Evolutionary conservation across 1,140 invertebrate species (phyloP).

Genomic region (Diuraphis noxia): DNA sequence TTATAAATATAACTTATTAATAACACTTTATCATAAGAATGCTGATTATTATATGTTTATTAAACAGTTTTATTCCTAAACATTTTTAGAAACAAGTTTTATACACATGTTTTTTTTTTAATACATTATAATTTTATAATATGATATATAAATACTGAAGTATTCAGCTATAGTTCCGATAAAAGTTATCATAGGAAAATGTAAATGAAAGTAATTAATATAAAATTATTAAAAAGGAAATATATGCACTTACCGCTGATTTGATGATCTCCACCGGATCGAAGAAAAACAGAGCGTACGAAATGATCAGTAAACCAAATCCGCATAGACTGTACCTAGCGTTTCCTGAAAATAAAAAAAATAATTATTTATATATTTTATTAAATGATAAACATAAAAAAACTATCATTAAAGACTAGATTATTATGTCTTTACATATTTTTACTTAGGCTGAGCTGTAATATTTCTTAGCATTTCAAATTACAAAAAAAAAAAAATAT

Average conservation of each 20-base stretch:
- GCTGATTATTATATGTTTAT: neutral
- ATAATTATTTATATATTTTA: neutral
- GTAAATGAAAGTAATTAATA: neutral
- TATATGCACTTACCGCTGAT: neutral
- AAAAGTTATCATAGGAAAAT: no score
- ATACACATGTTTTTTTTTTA: neutral
- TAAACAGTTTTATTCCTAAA: neutral
- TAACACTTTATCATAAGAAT: neutral
- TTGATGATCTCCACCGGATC: slow-evolving; percentile 43
- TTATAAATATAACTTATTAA: neutral
- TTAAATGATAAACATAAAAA: neutral
- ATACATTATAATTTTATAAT: neutral
- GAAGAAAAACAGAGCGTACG: slow-evolving; percentile 22
- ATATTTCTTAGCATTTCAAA: no score
- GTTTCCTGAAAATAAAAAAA: slow-evolving; percentile 13
- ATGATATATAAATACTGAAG: no score
- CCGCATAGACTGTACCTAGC: slow-evolving; percentile 7
- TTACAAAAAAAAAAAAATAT: no score
- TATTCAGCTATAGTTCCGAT: no score
- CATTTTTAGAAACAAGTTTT: neutral
- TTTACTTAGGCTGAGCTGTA: neutral
- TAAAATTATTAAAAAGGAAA: neutral
- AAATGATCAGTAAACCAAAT: slow-evolving; percentile 19
- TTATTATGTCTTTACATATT: neutral
- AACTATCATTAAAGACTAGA: neutral